Conservation (phyloP, 2,888 invertebrate genomes). For the Drosophila borealis region DNA sequence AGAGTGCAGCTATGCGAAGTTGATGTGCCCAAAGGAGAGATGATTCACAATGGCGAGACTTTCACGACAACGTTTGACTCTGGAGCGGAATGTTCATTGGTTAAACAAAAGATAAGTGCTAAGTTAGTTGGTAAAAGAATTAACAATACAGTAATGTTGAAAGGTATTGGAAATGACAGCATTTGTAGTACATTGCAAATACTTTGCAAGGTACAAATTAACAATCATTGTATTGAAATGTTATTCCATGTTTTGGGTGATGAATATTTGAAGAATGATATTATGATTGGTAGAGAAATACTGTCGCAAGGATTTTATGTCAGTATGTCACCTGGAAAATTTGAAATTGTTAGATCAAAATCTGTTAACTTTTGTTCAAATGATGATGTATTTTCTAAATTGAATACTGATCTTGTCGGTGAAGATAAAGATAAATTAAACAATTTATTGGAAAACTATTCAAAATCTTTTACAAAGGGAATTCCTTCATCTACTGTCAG, state of each 20-base stretch:
- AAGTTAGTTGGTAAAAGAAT: constrained; percentile 30
- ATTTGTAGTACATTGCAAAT: too few species aligned
- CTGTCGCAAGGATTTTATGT: background rate
- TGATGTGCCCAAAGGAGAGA: constrained; percentile 17
- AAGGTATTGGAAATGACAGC: constrained; percentile 18
- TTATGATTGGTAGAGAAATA: constrained; percentile 1
- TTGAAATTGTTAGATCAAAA: background rate
- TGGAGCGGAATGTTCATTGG: constrained; percentile 22
- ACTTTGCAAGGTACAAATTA: too few species aligned
- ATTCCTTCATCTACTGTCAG: too few species aligned
- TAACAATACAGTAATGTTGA: constrained; percentile 34
- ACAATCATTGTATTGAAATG: background rate
- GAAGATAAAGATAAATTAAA: background rate
- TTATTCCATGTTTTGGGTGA: background rate
- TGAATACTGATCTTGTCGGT: background rate
- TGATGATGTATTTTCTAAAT: background rate
- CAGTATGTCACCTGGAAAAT: background rate
- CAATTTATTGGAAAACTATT: too few species aligned
- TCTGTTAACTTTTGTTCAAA: background rate
- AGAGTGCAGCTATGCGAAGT: constrained; percentile 16
- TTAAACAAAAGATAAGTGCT: constrained; percentile 29
- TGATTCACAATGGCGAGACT: constrained; percentile 17
- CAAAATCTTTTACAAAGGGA: too few species aligned
- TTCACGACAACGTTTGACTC: background rate
- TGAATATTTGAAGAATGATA: background rate